These are phyloP conservation scores for Osedax fenrisi DNA, from an alignment of 2,888 invertebrate genomes.

Conservation along the genomic window DNA sequence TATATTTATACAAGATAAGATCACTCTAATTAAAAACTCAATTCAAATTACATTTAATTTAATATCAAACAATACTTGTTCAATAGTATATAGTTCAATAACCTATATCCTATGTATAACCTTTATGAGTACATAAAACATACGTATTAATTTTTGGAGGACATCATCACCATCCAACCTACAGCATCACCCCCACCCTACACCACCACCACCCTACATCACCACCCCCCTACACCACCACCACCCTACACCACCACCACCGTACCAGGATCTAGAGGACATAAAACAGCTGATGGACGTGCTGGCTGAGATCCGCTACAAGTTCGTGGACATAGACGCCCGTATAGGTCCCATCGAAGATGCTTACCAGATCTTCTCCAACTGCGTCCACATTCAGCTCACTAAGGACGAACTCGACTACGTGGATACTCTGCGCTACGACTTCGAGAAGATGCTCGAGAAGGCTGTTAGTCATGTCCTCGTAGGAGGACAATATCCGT, in stretches of 20 bases:
- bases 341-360: slow-evolving; percentile 63
- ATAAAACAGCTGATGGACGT: slow-evolving; percentile 67
- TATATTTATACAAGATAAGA: no score
- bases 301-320: slow-evolving; percentile 63
- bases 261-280: slow-evolving; percentile 54
- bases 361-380: slow-evolving; percentile 62
- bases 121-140: no score
- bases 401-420: slow-evolving; percentile 67
- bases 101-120: no score
- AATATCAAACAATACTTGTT: no score
- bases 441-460: slow-evolving; percentile 63
- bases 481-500: not conserved
- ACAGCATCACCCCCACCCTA: not conserved
- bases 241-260: not conserved
- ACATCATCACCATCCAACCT: not conserved
- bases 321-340: slow-evolving; percentile 62
- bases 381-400: slow-evolving; percentile 54
- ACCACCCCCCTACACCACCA: not conserved
- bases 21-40: no score
- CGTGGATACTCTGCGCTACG: slow-evolving; percentile 66
- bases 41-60: no score
- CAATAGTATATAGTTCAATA: no score
- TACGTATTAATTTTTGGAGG: no score
- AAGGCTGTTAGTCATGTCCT: slow-evolving; percentile 60
- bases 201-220: not conserved